A percentile compares a stretch with the other conserved stretches of the same genome.
These are phyloP conservation scores for Matsumurasca onukii DNA, from an alignment of 1,140 invertebrate species.

Conservation along the genomic window DNA sequence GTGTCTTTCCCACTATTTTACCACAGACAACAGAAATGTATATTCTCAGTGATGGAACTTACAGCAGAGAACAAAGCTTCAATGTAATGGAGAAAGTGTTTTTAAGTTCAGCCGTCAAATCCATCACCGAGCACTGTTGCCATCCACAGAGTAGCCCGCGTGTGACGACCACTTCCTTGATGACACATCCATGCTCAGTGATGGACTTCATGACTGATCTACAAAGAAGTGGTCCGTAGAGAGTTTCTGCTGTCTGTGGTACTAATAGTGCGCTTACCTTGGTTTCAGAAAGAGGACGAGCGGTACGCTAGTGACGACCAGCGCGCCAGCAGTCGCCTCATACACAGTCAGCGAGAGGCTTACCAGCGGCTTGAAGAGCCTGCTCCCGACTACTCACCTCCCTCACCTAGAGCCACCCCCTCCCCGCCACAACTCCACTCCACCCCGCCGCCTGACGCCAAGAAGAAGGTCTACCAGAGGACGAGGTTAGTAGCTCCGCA, in stretches of 20 bases:
- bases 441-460: slow-evolving; percentile 51
- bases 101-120: no score
- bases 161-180: no score
- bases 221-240: no score
- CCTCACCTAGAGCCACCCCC: slow-evolving; percentile 49
- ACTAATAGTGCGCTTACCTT: neutral
- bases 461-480: slow-evolving; percentile 59
- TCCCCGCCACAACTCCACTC: slow-evolving; percentile 45
- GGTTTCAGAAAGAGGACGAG: slow-evolving; percentile 41
- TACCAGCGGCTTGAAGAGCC: slow-evolving; percentile 55
- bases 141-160: no score
- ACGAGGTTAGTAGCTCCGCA: slow-evolving; percentile 48
- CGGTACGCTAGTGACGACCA: slow-evolving; percentile 41
- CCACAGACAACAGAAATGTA: no score
- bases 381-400: slow-evolving; percentile 68
- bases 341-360: slow-evolving; percentile 48
- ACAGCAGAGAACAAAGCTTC: no score
- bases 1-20: no score
- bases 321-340: slow-evolving; percentile 48
- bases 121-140: no score
- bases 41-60: no score
- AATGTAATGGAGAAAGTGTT: no score
- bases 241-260: neutral
- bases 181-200: no score
- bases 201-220: no score